A percentile compares a stretch with the other conserved stretches of the same genome.
Evolutionary conservation across 2,113 vertebrate genomes (phyloP).

Genomic region (Erinaceus europaeus): DNA sequence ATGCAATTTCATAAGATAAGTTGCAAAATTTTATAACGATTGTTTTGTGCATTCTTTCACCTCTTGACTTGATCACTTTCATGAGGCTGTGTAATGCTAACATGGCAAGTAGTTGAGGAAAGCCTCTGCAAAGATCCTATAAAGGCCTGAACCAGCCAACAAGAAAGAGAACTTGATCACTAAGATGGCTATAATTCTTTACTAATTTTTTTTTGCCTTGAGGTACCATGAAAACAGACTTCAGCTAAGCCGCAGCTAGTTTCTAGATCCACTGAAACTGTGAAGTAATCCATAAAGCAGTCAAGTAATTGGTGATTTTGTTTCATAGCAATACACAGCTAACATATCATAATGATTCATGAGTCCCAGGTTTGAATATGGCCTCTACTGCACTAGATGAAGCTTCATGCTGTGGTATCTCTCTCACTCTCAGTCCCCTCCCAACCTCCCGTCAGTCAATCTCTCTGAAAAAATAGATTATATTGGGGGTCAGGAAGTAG

Average conservation of each 20-base stretch:
- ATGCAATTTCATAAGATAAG: not conserved
- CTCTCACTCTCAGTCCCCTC: too few relatives aligned
- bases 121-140: not conserved
- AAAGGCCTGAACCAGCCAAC: too few relatives aligned
- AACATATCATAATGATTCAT: too few relatives aligned
- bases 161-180: too few relatives aligned
- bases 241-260: too few relatives aligned
- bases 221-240: not conserved
- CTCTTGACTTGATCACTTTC: not conserved
- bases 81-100: not conserved
- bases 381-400: too few relatives aligned
- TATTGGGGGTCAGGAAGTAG: too few relatives aligned
- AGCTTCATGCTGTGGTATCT: too few relatives aligned
- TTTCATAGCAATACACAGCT: not conserved
- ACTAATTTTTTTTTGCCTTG: not conserved
- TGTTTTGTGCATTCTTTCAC: not conserved
- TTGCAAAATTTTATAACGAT: not conserved
- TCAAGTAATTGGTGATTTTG: not conserved
- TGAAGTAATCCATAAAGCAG: not conserved
- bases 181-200: not conserved
- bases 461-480: too few relatives aligned
- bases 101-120: not conserved
- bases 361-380: too few relatives aligned
- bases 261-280: not conserved
- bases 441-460: too few relatives aligned